Conservation (phyloP, 2,888 invertebrate genomes). For the Tribolium freemani region DNA sequence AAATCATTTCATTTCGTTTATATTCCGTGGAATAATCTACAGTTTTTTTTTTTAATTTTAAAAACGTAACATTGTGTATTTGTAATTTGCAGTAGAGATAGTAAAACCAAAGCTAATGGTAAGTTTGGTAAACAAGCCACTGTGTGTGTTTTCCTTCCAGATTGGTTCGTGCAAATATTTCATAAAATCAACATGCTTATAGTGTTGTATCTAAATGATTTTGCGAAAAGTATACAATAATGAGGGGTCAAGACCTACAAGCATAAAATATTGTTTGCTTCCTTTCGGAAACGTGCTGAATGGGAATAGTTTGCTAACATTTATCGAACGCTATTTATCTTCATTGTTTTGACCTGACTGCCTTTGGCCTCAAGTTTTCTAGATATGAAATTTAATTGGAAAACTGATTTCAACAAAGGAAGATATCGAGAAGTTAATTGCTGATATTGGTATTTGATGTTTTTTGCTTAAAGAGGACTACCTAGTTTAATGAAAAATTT, state of each 20-base stretch:
- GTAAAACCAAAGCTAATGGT: too few relatives aligned
- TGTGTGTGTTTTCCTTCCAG: too few relatives aligned
- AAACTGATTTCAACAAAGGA: background rate
- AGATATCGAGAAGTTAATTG: background rate
- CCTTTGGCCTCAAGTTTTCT: background rate
- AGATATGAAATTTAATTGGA: conserved; percentile 4
- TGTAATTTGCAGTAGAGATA: too few relatives aligned
- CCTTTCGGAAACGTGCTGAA: conserved; percentile 9
- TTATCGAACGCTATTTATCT: conserved; percentile 28
- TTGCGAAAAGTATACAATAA: background rate
- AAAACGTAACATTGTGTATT: too few relatives aligned
- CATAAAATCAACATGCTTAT: too few relatives aligned
- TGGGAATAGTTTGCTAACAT: conserved; percentile 18
- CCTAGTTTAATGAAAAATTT: conserved; percentile 9
- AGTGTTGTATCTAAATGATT: background rate
- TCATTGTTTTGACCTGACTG: conserved; percentile 11
- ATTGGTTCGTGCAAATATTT: too few relatives aligned
- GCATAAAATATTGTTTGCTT: background rate
- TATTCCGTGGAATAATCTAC: too few relatives aligned
- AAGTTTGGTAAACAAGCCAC: too few relatives aligned
- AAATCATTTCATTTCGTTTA: too few relatives aligned
- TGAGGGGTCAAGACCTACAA: background rate
- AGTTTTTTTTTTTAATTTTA: too few relatives aligned
- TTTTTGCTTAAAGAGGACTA: background rate
- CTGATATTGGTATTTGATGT: background rate